A percentile compares a stretch with the other conserved stretches of the same genome.
phyloP scores from a whole-genome alignment of 2,888 invertebrate genomes.

The Aporophyla lueneburgensis region DNA sequence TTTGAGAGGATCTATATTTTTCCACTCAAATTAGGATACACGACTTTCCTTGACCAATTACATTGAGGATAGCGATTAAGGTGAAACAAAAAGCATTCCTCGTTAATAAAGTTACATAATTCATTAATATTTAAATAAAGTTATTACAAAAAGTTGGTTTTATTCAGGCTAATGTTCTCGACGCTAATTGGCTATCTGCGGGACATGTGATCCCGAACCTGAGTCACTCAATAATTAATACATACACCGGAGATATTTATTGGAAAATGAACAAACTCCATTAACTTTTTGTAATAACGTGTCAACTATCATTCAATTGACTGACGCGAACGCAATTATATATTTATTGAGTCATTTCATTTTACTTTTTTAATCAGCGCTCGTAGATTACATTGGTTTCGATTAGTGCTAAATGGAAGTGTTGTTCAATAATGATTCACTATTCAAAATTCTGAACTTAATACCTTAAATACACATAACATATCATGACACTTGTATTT shows the following conservation, averaged over 20 bases:
- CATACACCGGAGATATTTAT: slow-evolving; percentile 69
- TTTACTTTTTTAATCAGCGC: slow-evolving; percentile 6
- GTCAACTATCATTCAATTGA: slow-evolving; percentile 61
- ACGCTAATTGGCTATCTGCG: slow-evolving; percentile 71
- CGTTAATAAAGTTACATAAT: slow-evolving; percentile 37
- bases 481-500: background rate
- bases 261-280: slow-evolving; percentile 72
- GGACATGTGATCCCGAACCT: slow-evolving; percentile 67
- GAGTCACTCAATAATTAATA: slow-evolving; percentile 73
- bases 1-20: background rate
- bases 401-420: background rate
- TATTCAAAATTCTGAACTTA: background rate
- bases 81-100: slow-evolving; percentile 8
- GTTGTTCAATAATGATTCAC: background rate
- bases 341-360: slow-evolving; percentile 31
- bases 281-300: slow-evolving; percentile 68
- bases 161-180: slow-evolving; percentile 57
- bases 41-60: slow-evolving; percentile 25
- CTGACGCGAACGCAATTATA: slow-evolving; percentile 32
- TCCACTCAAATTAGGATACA: slow-evolving; percentile 25
- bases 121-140: slow-evolving; percentile 47
- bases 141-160: slow-evolving; percentile 52
- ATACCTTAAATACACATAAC: background rate
- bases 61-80: background rate
- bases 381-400: background rate